phyloP scores from a whole-genome alignment of 2,888 invertebrate genomes.

The Xestia xanthographa region DNA sequence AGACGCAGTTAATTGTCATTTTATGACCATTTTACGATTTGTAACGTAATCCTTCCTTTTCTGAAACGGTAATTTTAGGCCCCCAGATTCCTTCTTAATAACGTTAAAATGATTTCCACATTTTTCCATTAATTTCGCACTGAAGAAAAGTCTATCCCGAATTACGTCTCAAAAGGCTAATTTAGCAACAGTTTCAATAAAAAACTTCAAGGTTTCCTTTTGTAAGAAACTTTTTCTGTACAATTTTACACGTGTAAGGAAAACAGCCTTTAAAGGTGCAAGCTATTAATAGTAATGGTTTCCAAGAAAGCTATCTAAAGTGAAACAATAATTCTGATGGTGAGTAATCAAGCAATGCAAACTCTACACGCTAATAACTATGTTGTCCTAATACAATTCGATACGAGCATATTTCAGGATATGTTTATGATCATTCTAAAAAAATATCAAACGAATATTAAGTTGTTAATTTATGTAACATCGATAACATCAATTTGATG shows the following conservation, averaged over 20 bases:
- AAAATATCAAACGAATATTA: constrained; percentile 45
- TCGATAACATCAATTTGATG: constrained; percentile 24
- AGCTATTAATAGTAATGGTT: constrained; percentile 19
- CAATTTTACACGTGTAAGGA: constrained; percentile 31
- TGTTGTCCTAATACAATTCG: constrained; percentile 56
- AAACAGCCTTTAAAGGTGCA: background rate
- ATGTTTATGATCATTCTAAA: constrained; percentile 53
- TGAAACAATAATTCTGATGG: constrained; percentile 43
- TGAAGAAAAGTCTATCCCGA: background rate
- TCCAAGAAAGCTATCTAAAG: constrained; percentile 29
- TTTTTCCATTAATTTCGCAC: background rate
- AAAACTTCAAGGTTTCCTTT: constrained; percentile 13
- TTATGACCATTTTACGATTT: too few species aligned
- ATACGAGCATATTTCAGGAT: constrained; percentile 36
- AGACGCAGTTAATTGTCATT: too few species aligned
- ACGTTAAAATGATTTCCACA: background rate
- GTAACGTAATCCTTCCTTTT: too few species aligned
- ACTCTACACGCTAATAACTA: constrained; percentile 42
- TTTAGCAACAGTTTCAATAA: background rate
- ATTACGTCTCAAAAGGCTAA: too few species aligned
- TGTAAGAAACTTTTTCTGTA: constrained; percentile 11
- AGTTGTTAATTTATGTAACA: constrained; percentile 24
- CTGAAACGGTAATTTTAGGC: too few species aligned
- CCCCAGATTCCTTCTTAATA: background rate
- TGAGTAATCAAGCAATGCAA: constrained; percentile 41